These are phyloP conservation scores for Agelaius phoeniceus DNA, from an alignment of 2,113 vertebrate species.

Conservation along the genomic window DNA sequence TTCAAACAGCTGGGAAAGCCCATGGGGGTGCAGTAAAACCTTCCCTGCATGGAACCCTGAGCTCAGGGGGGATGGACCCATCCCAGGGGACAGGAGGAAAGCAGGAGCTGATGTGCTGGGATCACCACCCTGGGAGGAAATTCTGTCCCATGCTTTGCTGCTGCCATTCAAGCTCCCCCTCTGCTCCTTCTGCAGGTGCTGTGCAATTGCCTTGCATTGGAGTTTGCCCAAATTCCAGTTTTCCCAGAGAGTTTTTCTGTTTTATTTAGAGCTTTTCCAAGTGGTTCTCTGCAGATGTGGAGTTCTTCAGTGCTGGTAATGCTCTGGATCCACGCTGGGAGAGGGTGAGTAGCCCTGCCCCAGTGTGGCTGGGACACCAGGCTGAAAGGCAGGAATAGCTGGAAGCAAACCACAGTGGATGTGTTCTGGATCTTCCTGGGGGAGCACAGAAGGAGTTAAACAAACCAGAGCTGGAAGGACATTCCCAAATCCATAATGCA, in stretches of 20 bases:
- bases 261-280: neutral
- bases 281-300: neutral
- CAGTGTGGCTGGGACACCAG: too few relatives aligned
- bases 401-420: neutral
- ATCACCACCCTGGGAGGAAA: too few relatives aligned
- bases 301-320: neutral
- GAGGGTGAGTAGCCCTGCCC: neutral
- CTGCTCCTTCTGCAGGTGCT: neutral
- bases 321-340: too few relatives aligned
- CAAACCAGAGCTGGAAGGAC: neutral
- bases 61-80: neutral
- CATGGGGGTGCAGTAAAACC: rapidly evolving
- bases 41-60: neutral
- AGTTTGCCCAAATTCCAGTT: neutral
- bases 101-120: neutral
- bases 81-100: neutral
- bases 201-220: neutral
- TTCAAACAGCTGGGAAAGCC: neutral
- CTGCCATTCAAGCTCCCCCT: neutral
- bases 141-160: neutral
- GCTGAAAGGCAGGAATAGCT: neutral
- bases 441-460: neutral
- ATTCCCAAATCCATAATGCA: neutral
- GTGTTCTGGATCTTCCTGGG: neutral
- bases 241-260: neutral